These are phyloP conservation scores for rabbit (Oryctolagus cuniculus) DNA, from an alignment of 2,113 vertebrate genomes.

Conservation along the genomic window mOryCun1.1 NC_091435.1:36472001-36472500, in stretches of 20 bases:
- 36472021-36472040: background rate
- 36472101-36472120: background rate
- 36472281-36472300: background rate
- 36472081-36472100: background rate
- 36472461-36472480: no score
- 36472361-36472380: background rate
- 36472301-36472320: background rate
- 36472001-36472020: background rate
- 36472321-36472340: background rate
- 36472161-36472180: background rate
- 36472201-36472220: background rate
- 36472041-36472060: background rate
- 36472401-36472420: background rate
- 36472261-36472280: background rate
- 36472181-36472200: background rate
- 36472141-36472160: background rate
- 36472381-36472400: background rate
- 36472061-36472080: no score
- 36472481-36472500: no score
- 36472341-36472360: background rate
- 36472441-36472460: background rate
- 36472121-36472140: background rate
- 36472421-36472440: background rate
- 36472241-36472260: background rate
- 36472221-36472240: no score